Base-by-base conservation (phyloP, 1,140 invertebrate species). In the Hestina assimilis region DNA sequence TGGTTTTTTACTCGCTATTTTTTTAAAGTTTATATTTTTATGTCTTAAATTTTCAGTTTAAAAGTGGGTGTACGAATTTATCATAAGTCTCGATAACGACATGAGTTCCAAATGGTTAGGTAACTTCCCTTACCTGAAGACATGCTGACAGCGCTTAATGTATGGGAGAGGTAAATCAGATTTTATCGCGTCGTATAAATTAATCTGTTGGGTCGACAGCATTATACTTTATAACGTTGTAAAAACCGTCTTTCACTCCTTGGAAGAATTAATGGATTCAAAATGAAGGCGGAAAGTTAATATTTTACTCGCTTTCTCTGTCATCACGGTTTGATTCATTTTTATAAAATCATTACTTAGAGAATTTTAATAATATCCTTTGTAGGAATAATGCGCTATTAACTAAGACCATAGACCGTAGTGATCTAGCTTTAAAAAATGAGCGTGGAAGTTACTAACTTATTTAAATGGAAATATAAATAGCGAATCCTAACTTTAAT, bases 131-230 rank as follows among this genome's bases (percentile, higher is more conserved):
- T 31, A 43, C 42, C 23, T 38, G 31, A 31, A 19, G 31, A 17
- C 20, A 15, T 35, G 23, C 31, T 64, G 23, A 57, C 55, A 62
- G 24, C 45, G 23, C 17, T 59, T 58, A 59, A 63, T 59, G 19
- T 64, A 61, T 35, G 23, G 33, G 33, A 14, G 33, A 54, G 35
- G 35, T n/a, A 12, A 23, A 28, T 47, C 15, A 40, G 33, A 61
- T 60, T 60, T 64, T 66, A 66, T 62, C 59, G 24, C 29, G 26
- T n/a, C 24, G 50, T 61, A 43, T 56, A 51, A 58, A 58, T 42
- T 50, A 46, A 62, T 55, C 46, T 63, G 42, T 42, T 53, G 26
- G 9, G 15, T 48, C 23, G 35, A 35, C 47, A 14, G 28, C 38
- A 26, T 55, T 50, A 53, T 53, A 41, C 47, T 58, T 58, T 63